phyloP scores from a whole-genome alignment of 2,113 vertebrate species.

The Eptesicus fuscus region DNA sequence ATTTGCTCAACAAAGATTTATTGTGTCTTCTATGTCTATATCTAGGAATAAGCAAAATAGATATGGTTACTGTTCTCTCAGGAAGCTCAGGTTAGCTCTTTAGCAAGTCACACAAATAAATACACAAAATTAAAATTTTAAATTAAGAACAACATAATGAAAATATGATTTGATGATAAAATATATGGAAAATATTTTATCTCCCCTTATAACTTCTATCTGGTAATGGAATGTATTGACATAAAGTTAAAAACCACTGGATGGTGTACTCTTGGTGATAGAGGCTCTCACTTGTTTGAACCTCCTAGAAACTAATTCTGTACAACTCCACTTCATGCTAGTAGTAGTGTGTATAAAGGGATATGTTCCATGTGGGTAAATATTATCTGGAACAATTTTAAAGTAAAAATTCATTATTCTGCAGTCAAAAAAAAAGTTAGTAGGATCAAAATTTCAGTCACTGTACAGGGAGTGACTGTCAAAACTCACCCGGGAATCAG shows the following conservation, averaged over 20 bases:
- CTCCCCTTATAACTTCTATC: background rate
- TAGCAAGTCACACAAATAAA: background rate
- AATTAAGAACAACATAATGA: background rate
- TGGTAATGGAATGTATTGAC: background rate
- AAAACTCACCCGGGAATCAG: background rate
- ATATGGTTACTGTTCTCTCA: background rate
- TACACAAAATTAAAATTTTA: constrained; percentile 15
- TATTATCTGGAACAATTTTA: background rate
- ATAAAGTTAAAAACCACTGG: constrained; percentile 32
- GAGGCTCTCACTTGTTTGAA: constrained; percentile 34
- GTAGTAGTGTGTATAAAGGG: background rate
- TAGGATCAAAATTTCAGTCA: background rate
- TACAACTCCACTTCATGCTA: constrained; percentile 35
- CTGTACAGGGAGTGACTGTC: background rate
- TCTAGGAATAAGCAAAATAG: background rate
- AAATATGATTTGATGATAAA: background rate
- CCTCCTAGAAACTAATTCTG: constrained; percentile 32
- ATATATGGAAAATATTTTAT: background rate
- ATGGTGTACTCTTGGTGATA: background rate
- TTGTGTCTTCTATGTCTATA: background rate
- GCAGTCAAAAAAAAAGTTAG: background rate
- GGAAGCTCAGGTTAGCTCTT: background rate
- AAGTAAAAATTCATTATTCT: constrained; percentile 8
- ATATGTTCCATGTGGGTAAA: background rate
- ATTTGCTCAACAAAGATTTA: background rate